phyloP scores from a whole-genome alignment of 2,888 invertebrate genomes.

The Drosophila cognata region DNA sequence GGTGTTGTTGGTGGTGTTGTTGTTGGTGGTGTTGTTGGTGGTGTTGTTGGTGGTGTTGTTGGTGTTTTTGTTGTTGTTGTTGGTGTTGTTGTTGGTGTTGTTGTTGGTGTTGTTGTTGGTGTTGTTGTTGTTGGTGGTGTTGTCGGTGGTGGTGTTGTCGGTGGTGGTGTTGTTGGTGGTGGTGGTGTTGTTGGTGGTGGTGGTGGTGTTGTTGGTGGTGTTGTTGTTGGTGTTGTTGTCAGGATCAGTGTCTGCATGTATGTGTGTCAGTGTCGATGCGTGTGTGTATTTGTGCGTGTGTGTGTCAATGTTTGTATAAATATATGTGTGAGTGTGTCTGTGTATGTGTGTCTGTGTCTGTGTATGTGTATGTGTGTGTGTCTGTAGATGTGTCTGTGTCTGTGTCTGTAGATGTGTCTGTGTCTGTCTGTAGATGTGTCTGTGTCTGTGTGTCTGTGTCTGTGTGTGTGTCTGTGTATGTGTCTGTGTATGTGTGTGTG shows the following conservation, averaged over 20 bases:
- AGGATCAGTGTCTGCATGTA: conserved; percentile 35
- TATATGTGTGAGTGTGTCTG: conserved; percentile 7
- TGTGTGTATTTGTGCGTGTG: conserved; percentile 21
- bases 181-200: no score
- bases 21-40: neutral
- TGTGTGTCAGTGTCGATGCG: neutral
- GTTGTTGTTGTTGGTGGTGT: accelerated
- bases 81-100: neutral
- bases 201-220: conserved; percentile 26
- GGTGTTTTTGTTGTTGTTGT: neutral
- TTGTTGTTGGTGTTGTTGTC: conserved; percentile 31
- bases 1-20: conserved; percentile 29
- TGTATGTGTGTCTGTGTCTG: conserved; percentile 17
- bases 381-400: conserved; percentile 4
- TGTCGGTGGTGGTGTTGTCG: no score
- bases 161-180: no score
- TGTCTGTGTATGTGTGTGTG: conserved; percentile 21
- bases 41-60: no score
- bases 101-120: conserved; percentile 23
- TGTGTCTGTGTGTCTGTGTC: conserved; percentile 15
- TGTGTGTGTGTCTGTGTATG: conserved; percentile 20
- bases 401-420: conserved; percentile 20
- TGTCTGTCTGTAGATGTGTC: conserved; percentile 9
- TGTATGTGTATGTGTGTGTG: conserved; percentile 17
- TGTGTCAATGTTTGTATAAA: neutral